phyloP scores from a whole-genome alignment of 1,140 invertebrate species.

The Drosophila ironensis region DNA sequence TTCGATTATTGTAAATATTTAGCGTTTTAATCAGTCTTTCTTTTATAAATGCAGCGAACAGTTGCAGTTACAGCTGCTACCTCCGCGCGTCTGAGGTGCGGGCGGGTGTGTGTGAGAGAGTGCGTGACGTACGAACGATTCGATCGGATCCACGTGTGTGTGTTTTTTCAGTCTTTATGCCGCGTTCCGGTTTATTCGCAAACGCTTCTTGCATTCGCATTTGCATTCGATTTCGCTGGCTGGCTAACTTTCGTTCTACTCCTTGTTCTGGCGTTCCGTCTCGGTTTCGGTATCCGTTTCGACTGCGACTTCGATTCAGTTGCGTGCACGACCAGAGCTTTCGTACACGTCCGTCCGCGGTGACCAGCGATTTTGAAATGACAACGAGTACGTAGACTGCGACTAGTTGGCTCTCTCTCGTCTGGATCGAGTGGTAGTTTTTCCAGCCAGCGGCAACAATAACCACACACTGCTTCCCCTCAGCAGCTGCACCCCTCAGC shows the following conservation, averaged over 20 bases:
- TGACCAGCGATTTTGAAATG: constrained; percentile 48
- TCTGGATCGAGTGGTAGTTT: no score
- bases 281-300: constrained; percentile 4
- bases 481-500: no score
- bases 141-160: constrained; percentile 45
- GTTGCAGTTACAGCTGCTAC: constrained; percentile 52
- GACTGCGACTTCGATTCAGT: neutral
- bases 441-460: no score
- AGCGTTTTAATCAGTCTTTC: constrained; percentile 75
- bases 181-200: constrained; percentile 4
- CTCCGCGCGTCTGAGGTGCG: constrained; percentile 32
- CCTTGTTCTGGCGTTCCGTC: constrained; percentile 49
- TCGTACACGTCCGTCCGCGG: constrained; percentile 55
- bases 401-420: no score
- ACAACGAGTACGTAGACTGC: no score
- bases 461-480: no score
- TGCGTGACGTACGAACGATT: constrained; percentile 36
- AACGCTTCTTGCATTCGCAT: no score
- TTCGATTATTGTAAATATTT: constrained; percentile 59
- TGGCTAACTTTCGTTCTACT: constrained; percentile 35
- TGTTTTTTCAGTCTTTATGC: constrained; percentile 43
- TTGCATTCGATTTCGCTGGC: constrained; percentile 26
- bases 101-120: constrained; percentile 1
- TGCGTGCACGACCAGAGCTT: constrained; percentile 30
- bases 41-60: constrained; percentile 56